Base-by-base conservation (phyloP, 1,140 invertebrate species). In the Doryteuthis pealeii region DNA sequence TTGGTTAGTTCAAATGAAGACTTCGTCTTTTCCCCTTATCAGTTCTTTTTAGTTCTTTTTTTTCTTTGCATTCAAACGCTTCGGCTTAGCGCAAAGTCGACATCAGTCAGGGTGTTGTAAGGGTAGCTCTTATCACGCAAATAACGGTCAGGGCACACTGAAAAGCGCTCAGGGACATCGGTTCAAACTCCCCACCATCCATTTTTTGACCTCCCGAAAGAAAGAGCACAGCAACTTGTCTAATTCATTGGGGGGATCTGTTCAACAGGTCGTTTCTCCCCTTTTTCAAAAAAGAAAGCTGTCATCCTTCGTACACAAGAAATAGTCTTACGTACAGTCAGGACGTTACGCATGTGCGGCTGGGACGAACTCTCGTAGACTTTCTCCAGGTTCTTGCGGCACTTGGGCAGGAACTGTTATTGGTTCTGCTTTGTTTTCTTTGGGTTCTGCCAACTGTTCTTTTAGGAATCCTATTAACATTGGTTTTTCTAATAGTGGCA, bases 161-260 rank as follows among this genome's bases (percentile, higher is more conserved):
- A 81, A 85, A 82, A 4, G 83, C 81, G 8, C 82, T 74, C 31
- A 85, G 74, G 70, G 81, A 83, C 8, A 81, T 81, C 0, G 83
- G 81, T 67, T 84, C 83, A 74, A 84, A 85, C n/a, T 85, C 83
- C 43, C 80, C 81, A 0, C 83, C 83, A 69, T 85, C 83, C 28
- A 82, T 74, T 85, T 84, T 70, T 80, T 81, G 6, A 83, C 82
- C 26, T 81, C 78, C 3, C 80, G 73, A 68, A 85, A 85, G 70
- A 83, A 85, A 3, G 76, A 81, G 15, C 81, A 79, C 43, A 85
- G 71, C 73, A 84, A 81, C 69, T 80, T 77, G 74, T 85, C 84
- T 2, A 85, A 78, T 72, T 85, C 83, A 14, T 70, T 26, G 81
- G 80, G 67, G 82, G 78, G 28, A 85, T 80, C 0, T 69, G 74